These are phyloP conservation scores for Pelodiscus sinensis DNA, from an alignment of 2,113 vertebrate species.

Conservation along the genomic window DNA sequence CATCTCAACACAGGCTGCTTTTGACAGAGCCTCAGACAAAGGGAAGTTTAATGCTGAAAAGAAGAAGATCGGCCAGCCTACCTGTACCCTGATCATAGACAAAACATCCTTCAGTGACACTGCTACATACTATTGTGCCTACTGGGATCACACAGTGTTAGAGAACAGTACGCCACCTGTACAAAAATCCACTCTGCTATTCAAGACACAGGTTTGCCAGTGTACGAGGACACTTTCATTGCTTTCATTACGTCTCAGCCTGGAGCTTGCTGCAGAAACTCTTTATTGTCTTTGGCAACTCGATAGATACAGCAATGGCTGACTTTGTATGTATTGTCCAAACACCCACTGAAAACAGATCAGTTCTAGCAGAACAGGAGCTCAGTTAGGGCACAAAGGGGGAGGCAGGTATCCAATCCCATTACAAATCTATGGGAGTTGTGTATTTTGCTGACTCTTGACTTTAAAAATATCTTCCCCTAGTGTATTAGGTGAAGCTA, in stretches of 20 bases:
- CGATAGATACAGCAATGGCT: not conserved
- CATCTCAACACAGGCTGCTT: rapidly evolving
- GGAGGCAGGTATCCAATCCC: not conserved
- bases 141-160: not conserved
- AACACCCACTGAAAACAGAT: not conserved
- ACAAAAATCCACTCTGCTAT: not conserved
- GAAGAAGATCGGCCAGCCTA: rapidly evolving
- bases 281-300: not conserved
- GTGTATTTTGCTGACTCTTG: not conserved
- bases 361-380: not conserved
- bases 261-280: not conserved
- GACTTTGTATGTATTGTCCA: not conserved
- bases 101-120: not conserved
- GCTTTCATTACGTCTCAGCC: not conserved
- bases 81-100: not conserved
- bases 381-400: not conserved
- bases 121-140: conserved; percentile 40
- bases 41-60: not conserved
- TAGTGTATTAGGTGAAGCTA: not conserved
- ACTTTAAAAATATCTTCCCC: not conserved
- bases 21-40: not conserved
- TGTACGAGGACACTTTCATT: not conserved
- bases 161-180: not conserved
- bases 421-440: not conserved
- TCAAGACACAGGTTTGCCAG: not conserved